Percentiles rank a stretch among this genome's conserved stretches.
phyloP scores from a whole-genome alignment of 2,888 invertebrate genomes.

The Biston betularia region DNA sequence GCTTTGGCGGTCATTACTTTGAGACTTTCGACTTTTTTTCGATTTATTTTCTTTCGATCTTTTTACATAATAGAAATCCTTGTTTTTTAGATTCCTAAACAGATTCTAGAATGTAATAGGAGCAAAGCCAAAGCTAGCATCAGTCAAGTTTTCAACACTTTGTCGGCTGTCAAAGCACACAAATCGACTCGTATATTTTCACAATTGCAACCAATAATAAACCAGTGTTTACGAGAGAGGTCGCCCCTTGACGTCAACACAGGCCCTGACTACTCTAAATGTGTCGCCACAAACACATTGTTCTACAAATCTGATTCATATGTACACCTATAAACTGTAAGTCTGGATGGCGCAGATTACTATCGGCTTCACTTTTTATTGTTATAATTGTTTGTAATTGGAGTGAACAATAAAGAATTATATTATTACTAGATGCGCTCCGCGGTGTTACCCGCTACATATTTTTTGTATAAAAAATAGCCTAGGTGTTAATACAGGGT shows the following conservation, averaged over 20 bases:
- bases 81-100: not conserved
- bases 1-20: no score
- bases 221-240: conserved; percentile 48
- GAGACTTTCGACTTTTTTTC: no score
- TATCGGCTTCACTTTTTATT: no score
- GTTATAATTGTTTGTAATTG: no score
- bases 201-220: conserved; percentile 41
- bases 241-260: conserved; percentile 40
- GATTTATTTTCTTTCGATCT: no score
- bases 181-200: conserved; percentile 40
- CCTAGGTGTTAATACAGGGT: no score
- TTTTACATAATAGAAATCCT: no score
- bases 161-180: conserved; percentile 37
- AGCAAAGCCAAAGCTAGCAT: not conserved
- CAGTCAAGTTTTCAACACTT: conserved; percentile 11
- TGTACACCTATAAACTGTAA: conserved; percentile 20
- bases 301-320: conserved; percentile 46
- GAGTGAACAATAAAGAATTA: no score
- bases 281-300: conserved; percentile 51
- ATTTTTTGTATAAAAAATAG: no score
- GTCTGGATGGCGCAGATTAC: conserved; percentile 19
- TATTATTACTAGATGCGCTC: no score
- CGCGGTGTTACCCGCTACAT: no score
- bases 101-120: not conserved
- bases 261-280: conserved; percentile 54